Conservation (phyloP, 2,113 vertebrate genomes). For the cat (Felis catus) region F.catus_Fca126_mat1.0 CM031413.1:8248001-8248500, state of each 20-base stretch:
- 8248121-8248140: neutral
- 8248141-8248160: neutral
- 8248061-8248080: neutral
- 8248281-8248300: neutral
- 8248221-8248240: neutral
- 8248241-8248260: neutral
- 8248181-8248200: neutral
- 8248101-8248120: neutral
- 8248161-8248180: neutral
- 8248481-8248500: neutral
- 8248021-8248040: neutral
- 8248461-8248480: neutral
- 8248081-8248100: neutral
- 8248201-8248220: neutral
- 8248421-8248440: neutral
- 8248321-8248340: neutral
- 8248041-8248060: neutral
- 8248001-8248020: neutral
- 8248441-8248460: neutral
- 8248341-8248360: neutral
- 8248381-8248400: neutral
- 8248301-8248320: neutral
- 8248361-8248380: neutral
- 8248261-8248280: neutral
- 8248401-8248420: neutral